Base-by-base conservation (phyloP, 2,113 vertebrate genomes). In the Chaetura pelagica region DNA sequence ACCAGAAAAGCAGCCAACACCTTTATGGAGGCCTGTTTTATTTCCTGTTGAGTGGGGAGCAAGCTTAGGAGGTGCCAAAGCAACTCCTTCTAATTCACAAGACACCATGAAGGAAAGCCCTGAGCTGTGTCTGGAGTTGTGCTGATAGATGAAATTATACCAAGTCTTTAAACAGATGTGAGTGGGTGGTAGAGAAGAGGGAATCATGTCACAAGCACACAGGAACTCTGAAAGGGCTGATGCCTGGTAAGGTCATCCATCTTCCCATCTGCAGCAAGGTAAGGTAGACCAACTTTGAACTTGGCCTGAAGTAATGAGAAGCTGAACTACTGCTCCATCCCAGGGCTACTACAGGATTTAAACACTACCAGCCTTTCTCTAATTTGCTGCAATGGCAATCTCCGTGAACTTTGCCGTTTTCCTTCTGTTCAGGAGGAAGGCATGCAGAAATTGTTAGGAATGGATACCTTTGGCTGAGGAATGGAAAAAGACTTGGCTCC, bases 161-260 rank as follows among this genome's bases (percentile, higher is more conserved):
- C 42, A 87, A 64, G 66, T 59, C 90, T 90, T 95, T 86, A 67
- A 96, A 67, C 84, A 95, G 89, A 91, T 89, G 80, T 94, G 63
- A 94, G 95, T 89, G 72, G 83, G 83, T 87, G 89, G 87, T 34
- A 91, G 76, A 76, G 48, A 66, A 75, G 72, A 80, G 48, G 23
- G 55, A 83, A 94, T 93, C 68, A 30, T 72, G 69, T 72, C 78
- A 84, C 40, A 81, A 66, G 32, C 59, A 84, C 48, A 93, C 38
- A 86, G 63, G 88, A 92, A 86, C 67, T 85, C 79, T 77, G 75
- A 79, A 68, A 73, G 38, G 55, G 17, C 30, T 55, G 34, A 59
- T 77, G 85, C 61, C 91, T 94, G 91, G 59, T 92, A 92, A 94
- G 51, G 63, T 76, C 75, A 90, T 92, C 68, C 26, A 29, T 75